Evolutionary conservation across 2,797 vertebrate genomes (phyloP).

Genomic region (Tarsius wallacei): DNA sequence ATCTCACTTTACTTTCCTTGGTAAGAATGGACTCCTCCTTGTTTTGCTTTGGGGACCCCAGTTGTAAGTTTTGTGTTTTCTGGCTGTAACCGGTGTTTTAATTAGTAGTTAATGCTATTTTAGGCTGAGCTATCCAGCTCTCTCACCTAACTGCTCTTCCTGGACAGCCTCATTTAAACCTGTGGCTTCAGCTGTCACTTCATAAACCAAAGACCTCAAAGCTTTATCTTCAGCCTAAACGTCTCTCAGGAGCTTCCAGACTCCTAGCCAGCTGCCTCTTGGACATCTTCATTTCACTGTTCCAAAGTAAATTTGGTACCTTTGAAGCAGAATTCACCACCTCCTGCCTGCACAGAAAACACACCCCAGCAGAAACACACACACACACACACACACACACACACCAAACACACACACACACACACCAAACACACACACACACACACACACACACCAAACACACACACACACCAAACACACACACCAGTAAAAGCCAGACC

Average conservation of each 20-base stretch:
- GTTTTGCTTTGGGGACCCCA: neutral
- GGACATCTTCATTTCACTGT: neutral
- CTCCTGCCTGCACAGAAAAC: neutral
- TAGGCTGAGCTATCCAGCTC: neutral
- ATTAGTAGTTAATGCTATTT: neutral
- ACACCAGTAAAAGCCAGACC: neutral
- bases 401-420: neutral
- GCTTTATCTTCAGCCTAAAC: neutral
- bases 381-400: too few relatives aligned
- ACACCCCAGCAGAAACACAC: neutral
- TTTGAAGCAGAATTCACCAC: neutral
- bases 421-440: neutral
- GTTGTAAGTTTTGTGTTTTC: neutral
- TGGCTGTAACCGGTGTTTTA: neutral
- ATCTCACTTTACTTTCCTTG: neutral
- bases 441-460: neutral
- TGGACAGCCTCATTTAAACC: neutral
- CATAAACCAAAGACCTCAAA: neutral
- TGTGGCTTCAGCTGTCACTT: neutral
- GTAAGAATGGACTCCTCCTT: neutral
- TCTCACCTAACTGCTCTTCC: neutral
- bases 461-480: neutral
- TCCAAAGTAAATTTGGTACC: neutral
- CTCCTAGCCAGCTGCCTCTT: neutral
- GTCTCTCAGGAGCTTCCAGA: neutral